Percentiles rank a stretch among this genome's conserved stretches.
Conservation (phyloP, 2,888 invertebrate genomes). For the Odontocerum albicorne region DNA sequence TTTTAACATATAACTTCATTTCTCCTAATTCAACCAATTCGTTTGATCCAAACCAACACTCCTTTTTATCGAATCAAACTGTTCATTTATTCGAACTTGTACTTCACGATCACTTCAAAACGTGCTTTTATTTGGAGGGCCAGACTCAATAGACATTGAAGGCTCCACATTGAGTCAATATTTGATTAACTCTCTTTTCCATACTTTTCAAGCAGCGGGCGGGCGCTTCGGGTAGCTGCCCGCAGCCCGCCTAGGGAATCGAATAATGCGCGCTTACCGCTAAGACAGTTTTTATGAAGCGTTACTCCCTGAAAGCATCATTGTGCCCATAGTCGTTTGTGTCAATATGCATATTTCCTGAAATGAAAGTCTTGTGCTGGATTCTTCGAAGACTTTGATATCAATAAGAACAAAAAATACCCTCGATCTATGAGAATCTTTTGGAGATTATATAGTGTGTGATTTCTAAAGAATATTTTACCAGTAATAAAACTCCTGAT, state of each 20-base stretch:
- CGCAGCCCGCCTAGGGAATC: conserved; percentile 12
- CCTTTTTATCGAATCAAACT: too few relatives aligned
- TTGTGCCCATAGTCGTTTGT: not conserved
- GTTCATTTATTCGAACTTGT: too few relatives aligned
- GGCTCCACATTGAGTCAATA: conserved; percentile 24
- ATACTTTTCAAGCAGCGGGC: conserved; percentile 10
- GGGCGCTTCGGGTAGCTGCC: not conserved
- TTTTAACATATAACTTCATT: too few relatives aligned
- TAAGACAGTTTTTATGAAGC: conserved; percentile 9
- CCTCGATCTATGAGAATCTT: too few relatives aligned
- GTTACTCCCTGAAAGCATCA: conserved; percentile 1
- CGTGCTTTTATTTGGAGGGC: not conserved
- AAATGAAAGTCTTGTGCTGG: not conserved
- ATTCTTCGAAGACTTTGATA: too few relatives aligned
- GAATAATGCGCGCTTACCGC: conserved; percentile 12
- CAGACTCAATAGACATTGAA: conserved; percentile 10
- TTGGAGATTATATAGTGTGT: too few relatives aligned
- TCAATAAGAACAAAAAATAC: too few relatives aligned
- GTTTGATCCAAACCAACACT: too few relatives aligned
- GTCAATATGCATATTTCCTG: not conserved
- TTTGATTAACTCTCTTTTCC: conserved; percentile 26
- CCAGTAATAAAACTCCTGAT: too few relatives aligned
- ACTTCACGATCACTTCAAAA: too few relatives aligned
- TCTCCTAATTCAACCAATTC: too few relatives aligned
- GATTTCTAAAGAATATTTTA: too few relatives aligned